Evolutionary conservation across 2,113 vertebrate genomes (phyloP).

Genomic region (Microcebus griseorufus): DNA sequence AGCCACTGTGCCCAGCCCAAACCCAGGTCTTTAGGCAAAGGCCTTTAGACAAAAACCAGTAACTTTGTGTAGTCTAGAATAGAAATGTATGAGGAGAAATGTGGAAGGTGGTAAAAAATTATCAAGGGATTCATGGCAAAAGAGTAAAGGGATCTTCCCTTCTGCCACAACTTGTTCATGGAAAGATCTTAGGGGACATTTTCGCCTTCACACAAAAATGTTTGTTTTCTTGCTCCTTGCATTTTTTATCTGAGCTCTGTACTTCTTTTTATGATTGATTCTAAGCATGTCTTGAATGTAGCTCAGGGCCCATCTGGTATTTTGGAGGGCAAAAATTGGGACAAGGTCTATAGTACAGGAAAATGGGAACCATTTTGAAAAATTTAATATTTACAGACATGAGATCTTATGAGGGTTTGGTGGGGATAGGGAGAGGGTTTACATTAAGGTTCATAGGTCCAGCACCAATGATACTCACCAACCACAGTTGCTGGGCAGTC

Average conservation of each 20-base stretch:
- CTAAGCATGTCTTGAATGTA: conserved; percentile 31
- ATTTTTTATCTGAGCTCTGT: neutral
- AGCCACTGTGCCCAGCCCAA: neutral
- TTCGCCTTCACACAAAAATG: conserved; percentile 20
- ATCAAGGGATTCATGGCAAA: neutral
- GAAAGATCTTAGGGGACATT: neutral
- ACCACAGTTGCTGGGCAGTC: conserved; percentile 85
- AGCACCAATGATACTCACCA: conserved; percentile 82
- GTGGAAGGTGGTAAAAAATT: neutral
- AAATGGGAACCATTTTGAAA: conserved; percentile 28
- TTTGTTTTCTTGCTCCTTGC: neutral
- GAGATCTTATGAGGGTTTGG: neutral
- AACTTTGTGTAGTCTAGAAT: neutral
- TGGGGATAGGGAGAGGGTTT: neutral
- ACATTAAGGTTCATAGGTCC: neutral
- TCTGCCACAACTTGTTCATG: conserved; percentile 11
- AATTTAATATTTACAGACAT: neutral
- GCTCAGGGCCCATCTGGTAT: neutral
- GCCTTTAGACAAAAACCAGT: conserved; percentile 8
- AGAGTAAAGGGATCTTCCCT: neutral
- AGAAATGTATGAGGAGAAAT: neutral
- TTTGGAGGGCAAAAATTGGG: conserved; percentile 12
- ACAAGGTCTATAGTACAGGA: neutral
- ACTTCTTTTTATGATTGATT: conserved; percentile 42
- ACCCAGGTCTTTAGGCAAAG: neutral